Conservation (phyloP, 1,140 invertebrate genomes). For the Steinernema khuongi region DNA sequence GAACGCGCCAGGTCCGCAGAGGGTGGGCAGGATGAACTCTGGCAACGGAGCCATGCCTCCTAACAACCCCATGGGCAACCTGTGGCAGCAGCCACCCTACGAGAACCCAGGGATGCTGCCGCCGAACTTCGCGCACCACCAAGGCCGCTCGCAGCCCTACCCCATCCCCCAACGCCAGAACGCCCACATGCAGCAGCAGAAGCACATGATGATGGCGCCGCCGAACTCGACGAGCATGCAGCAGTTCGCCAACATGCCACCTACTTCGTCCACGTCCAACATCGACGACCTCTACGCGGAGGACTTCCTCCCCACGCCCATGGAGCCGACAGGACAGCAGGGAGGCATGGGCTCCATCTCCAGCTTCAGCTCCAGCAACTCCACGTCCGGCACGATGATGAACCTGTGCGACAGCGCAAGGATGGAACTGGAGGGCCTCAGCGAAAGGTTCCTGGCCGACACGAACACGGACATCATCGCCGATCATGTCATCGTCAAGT, state of each 20-base stretch:
- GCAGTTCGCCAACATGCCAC: neutral
- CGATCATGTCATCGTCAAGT: constrained; percentile 24
- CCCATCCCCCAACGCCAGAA: constrained; percentile 25
- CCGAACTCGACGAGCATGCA: constrained; percentile 2
- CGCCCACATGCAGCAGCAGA: constrained; percentile 21
- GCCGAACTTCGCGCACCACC: constrained; percentile 2
- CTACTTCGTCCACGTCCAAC: neutral
- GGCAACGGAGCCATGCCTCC: neutral
- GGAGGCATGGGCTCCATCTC: constrained; percentile 19
- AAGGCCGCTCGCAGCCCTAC: constrained; percentile 9
- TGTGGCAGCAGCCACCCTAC: neutral
- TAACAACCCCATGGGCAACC: constrained; percentile 5
- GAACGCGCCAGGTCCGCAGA: neutral
- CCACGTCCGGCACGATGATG: neutral
- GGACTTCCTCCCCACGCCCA: constrained; percentile 40
- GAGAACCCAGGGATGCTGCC: neutral
- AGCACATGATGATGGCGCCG: constrained; percentile 29
- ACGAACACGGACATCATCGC: constrained; percentile 17
- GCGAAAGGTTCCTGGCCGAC: constrained; percentile 34
- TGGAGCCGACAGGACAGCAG: constrained; percentile 22
- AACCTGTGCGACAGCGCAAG: constrained; percentile 26
- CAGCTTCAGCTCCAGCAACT: neutral
- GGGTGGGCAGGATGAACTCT: neutral
- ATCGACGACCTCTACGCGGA: constrained; percentile 38
- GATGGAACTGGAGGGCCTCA: constrained; percentile 19